Base-by-base conservation (phyloP, 2,113 vertebrate genomes). In the Cathartes aura region DNA sequence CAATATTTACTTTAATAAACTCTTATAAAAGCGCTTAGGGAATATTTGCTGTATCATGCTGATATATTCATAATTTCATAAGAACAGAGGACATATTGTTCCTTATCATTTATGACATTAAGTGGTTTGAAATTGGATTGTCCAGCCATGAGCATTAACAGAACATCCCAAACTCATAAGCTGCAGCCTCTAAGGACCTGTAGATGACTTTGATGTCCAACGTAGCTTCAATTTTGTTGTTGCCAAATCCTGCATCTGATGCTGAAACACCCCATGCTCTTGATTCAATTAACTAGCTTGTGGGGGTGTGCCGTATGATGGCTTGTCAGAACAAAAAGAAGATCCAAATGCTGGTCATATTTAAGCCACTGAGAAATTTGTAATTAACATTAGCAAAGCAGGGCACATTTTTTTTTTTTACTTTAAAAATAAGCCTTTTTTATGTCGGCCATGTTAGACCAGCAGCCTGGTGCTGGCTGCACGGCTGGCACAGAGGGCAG, bases 51-150 rank as follows among this genome's bases (percentile, higher is more conserved):
- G 74, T 8, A 34, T 89, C 87, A 71, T 53, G 62, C 53, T 94
- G 86, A 73, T 56, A 48, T 8, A 52, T 8, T 48, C 36, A 40
- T 64, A 20, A 72, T 73, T 82, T 82, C 74, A 6, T n/a, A 58
- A 64, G 68, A 92, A 24, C 59, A 2, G 16, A 67, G 43, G 64
- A 85, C 56, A 12, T 4, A 12, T 4, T 59, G 73, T 22, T 91
- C 58, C 82, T 71, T 52, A 75, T 60, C 34, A n/a, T 45, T 87
- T 63, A 36, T 82, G 94, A 63, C 90, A 75, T 32, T 84, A 85
- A 95, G 79, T 79, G 82, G 19, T 67, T 79, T 55, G 42, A 63
- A 82, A 94, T 45, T 76, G 78, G 62, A 90, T 75, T 91, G 68
- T 88, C 82, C 62, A 47, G 3, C 42, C 36, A 7, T 12, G 13